Conservation (phyloP, 1,140 invertebrate genomes). For the Caenorhabditis elegans region DNA sequence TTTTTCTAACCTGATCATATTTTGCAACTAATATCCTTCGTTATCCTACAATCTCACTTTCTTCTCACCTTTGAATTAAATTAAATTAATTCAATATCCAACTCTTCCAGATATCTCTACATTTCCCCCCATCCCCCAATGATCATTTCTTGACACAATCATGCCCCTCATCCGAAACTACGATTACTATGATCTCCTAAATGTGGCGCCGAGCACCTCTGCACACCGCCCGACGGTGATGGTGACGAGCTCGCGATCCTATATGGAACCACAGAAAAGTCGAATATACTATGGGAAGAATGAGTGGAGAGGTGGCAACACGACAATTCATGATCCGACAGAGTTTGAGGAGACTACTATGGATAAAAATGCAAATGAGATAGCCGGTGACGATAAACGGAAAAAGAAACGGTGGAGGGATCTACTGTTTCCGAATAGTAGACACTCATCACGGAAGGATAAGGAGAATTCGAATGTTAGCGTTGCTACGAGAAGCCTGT, state of each 20-base stretch:
- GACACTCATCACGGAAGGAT: constrained; percentile 16
- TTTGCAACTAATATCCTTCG: too few relatives aligned
- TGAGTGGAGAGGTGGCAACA: constrained; percentile 3
- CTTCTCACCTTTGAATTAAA: too few relatives aligned
- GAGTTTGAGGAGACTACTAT: neutral
- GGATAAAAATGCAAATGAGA: neutral
- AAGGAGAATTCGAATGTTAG: neutral
- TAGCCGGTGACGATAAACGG: neutral
- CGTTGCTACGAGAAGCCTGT: neutral
- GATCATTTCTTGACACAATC: too few relatives aligned
- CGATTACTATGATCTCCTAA: neutral
- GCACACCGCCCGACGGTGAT: neutral
- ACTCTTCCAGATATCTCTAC: too few relatives aligned
- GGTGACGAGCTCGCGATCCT: neutral
- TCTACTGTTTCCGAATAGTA: neutral
- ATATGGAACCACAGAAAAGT: too few relatives aligned
- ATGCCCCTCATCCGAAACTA: neutral
- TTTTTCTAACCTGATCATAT: too few relatives aligned
- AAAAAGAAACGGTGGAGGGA: constrained; percentile 15
- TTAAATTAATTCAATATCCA: too few relatives aligned
- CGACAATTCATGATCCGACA: constrained; percentile 30
- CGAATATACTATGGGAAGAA: neutral
- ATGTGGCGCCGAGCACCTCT: neutral
- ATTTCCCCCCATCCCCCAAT: too few relatives aligned
- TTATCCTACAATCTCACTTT: too few relatives aligned